Conservation (phyloP, 92 coral and sea anemone genomes). For the Phenganax marumi region DNA sequence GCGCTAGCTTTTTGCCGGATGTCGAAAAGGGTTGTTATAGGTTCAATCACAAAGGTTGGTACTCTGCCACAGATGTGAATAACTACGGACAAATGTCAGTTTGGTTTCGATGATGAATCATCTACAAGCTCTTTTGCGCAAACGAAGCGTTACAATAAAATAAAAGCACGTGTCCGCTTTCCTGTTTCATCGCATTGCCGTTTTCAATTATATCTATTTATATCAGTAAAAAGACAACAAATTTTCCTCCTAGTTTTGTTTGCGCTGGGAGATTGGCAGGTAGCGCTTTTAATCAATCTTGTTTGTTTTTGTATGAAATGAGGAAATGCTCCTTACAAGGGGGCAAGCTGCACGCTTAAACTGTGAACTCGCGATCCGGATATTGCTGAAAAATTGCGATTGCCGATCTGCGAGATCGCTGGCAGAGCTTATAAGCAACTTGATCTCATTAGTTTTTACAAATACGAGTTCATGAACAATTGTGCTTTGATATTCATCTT, state of each 20-base stretch:
- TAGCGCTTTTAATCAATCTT: background rate
- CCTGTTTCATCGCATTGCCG: no score
- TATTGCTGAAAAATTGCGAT: conserved; percentile 1
- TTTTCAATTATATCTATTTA: background rate
- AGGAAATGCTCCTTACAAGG: background rate
- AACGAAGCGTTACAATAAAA: no score
- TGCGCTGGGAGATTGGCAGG: background rate
- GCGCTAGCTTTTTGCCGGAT: background rate
- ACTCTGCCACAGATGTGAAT: conserved; percentile 2
- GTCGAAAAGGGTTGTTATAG: conserved; percentile 11
- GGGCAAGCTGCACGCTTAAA: conserved; percentile 23
- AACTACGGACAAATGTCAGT: conserved; percentile 45
- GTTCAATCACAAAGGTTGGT: conserved; percentile 9
- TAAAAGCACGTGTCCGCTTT: no score
- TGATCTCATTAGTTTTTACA: conserved; percentile 21
- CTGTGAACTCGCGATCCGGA: conserved; percentile 23
- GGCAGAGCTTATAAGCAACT: conserved; percentile 16
- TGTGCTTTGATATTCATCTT: background rate
- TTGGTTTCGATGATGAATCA: conserved; percentile 28
- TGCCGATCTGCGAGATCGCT: background rate
- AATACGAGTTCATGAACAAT: background rate
- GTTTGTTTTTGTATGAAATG: conserved; percentile 15
- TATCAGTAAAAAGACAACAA: conserved; percentile 1
- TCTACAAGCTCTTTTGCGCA: background rate
- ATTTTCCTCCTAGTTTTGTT: background rate